Evolutionary conservation across 2,888 invertebrate species (phyloP).

Genomic region (Mythimna impura): DNA sequence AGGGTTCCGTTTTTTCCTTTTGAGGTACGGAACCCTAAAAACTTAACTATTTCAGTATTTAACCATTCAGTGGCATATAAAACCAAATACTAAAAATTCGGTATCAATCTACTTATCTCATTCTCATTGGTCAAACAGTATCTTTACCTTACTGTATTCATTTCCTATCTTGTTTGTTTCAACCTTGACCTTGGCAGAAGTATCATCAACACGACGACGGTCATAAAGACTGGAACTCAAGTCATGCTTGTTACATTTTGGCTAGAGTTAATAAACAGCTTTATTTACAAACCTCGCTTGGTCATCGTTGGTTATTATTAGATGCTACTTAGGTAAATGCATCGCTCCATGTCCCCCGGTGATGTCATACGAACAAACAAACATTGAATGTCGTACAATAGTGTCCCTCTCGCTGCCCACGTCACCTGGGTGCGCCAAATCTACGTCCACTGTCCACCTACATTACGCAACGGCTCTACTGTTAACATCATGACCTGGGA

Average conservation of each 20-base stretch:
- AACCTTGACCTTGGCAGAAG: conserved; percentile 32
- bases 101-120: not conserved
- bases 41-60: not conserved
- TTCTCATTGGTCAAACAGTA: not conserved
- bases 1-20: too few species aligned
- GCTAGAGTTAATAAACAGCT: conserved; percentile 40
- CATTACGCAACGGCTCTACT: conserved; percentile 37
- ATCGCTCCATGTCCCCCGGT: conserved; percentile 73
- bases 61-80: not conserved
- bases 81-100: not conserved
- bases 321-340: conserved; percentile 71
- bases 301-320: conserved; percentile 70
- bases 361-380: conserved; percentile 74
- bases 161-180: not conserved
- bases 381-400: conserved; percentile 77
- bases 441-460: conserved; percentile 70
- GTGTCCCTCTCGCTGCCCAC: conserved; percentile 72
- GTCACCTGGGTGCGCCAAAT: conserved; percentile 80
- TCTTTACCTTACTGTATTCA: not conserved
- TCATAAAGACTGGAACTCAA: conserved; percentile 18
- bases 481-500: conserved; percentile 26
- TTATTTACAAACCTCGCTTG: conserved; percentile 57
- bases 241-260: conserved; percentile 35
- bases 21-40: not conserved
- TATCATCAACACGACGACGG: conserved; percentile 15